Evolutionary conservation across 1,140 invertebrate genomes (phyloP).

Genomic region (Aphelinus certus): DNA sequence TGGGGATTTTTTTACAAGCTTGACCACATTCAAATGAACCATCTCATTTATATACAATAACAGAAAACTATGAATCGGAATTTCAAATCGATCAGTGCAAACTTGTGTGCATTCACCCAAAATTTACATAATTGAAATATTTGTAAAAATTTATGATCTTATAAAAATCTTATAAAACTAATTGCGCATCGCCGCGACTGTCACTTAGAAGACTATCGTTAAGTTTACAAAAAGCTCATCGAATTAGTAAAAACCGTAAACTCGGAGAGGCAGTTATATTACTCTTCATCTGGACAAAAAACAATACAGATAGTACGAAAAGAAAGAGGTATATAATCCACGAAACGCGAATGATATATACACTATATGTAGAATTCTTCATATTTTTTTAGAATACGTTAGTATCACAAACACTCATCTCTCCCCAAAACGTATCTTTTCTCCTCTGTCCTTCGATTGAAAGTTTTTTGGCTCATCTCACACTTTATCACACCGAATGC

Average conservation of each 20-base stretch:
- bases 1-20: too few species aligned
- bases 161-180: not conserved
- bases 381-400: slow-evolving; percentile 20
- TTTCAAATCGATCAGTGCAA: not conserved
- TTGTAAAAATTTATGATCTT: not conserved
- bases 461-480: not conserved
- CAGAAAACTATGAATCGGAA: slow-evolving; percentile 5
- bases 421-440: too few species aligned
- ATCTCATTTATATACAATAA: too few species aligned
- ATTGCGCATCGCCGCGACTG: too few species aligned
- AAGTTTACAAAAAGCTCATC: slow-evolving; percentile 10
- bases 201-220: not conserved
- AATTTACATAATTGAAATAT: not conserved
- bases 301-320: too few species aligned
- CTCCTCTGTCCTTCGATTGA: not conserved
- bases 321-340: too few species aligned
- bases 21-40: too few species aligned
- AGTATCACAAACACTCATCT: slow-evolving; percentile 39
- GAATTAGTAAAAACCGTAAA: slow-evolving; percentile 10
- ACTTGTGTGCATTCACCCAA: not conserved
- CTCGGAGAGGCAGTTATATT: slow-evolving; percentile 23
- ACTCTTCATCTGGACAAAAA: too few species aligned
- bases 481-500: slow-evolving; percentile 10
- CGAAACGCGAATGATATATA: too few species aligned
- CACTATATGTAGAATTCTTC: not conserved